These are phyloP conservation scores for Amblyjoppa fuscipennis DNA, from an alignment of 2,888 invertebrate genomes.

Conservation along the genomic window DNA sequence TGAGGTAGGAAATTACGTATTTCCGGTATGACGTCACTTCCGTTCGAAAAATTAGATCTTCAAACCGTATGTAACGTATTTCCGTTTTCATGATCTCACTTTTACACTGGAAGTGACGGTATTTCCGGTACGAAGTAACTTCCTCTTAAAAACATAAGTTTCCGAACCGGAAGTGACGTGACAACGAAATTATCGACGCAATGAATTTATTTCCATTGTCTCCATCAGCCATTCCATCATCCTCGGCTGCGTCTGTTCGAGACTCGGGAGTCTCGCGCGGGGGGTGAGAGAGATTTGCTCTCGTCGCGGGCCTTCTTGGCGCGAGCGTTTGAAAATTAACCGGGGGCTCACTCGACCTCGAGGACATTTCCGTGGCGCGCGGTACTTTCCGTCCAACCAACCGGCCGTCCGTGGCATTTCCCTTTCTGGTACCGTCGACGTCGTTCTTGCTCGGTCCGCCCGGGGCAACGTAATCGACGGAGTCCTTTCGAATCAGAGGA, in stretches of 20 bases:
- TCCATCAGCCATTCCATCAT: background rate
- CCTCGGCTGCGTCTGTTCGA: background rate
- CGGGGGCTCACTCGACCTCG: slow-evolving; percentile 23
- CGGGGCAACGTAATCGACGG: slow-evolving; percentile 49
- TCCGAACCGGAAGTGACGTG: background rate
- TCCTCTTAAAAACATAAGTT: background rate
- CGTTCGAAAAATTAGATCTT: too few species aligned
- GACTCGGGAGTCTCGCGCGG: background rate
- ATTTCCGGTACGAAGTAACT: too few species aligned
- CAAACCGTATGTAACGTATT: too few species aligned
- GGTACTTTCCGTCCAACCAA: background rate
- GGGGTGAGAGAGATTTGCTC: background rate
- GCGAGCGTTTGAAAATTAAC: slow-evolving; percentile 40
- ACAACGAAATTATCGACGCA: background rate
- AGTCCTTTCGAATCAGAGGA: slow-evolving; percentile 48
- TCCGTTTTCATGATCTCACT: too few species aligned
- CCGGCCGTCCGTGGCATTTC: slow-evolving; percentile 37
- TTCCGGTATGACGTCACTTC: too few species aligned
- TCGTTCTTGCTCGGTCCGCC: slow-evolving; percentile 34
- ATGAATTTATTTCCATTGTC: background rate
- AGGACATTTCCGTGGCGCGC: slow-evolving; percentile 10
- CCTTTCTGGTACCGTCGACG: slow-evolving; percentile 13
- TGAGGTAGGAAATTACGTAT: too few species aligned
- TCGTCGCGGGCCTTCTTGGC: background rate
- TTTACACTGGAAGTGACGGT: too few species aligned